Evolutionary conservation across 2,113 vertebrate genomes (phyloP), one percentile per base, ranked within the genome.

Genomic region (Larimichthys crocea): DNA sequence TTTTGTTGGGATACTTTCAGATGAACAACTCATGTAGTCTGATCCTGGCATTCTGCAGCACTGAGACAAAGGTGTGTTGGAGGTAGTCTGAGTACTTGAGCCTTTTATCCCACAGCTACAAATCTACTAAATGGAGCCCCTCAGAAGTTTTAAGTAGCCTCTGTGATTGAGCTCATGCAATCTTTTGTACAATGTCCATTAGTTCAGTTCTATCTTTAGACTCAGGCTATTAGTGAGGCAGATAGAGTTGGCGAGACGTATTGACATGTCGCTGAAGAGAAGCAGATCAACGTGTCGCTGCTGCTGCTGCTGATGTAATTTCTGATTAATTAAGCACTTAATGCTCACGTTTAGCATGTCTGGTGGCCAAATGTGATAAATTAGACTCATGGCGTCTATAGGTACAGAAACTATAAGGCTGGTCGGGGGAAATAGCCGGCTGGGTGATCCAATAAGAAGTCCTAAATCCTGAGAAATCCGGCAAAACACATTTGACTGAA

Each of bases 131-230:
- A 52, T 11, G 12, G 29, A 62, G 53, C 24, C 60, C n/a, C n/a
- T 48, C 50, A 0, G 29, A 69, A 60, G 53, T 10, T 73, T 80
- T 29, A 56, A 70, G 56, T 5, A 9, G 48, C 75, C 74, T 22
- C 59, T 78, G 35, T 73, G 80, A 82, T 17, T 79, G 61, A 90
- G 64, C 70, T 74, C 26, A 29, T 48, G 44, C 69, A 53, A 24
- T 56, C 26, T 81, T 80, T 76, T 72, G 69, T 80, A 78, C 56
- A 40, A n/a, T n/a, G 53, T 84, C 86, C 85, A 91, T 82, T 85
- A 90, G 83, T 80, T 81, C 80, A 70, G 31, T 40, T 86, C 87
- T 88, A 90, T 91, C 79, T 88, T 90, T 89, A 93, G 86, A 74
- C 52, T 10, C 22, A 7, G 29, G 53, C 80, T 52, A 64, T 69